These are phyloP conservation scores for Papilio helenus DNA, from an alignment of 1,140 invertebrate species.

Conservation along the genomic window DNA sequence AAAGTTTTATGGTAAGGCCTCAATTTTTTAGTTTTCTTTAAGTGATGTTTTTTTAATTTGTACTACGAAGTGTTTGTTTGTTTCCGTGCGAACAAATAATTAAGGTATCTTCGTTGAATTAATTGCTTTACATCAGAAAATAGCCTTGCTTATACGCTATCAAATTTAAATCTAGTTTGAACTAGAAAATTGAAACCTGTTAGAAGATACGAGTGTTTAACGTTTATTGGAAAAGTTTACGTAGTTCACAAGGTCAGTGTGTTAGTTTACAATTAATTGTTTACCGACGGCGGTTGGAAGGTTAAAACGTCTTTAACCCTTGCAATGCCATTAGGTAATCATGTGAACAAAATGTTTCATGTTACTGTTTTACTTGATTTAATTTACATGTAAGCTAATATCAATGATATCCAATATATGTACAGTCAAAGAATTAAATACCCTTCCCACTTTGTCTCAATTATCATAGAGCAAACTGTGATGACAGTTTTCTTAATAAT, in stretches of 20 bases:
- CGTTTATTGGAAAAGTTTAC: background rate
- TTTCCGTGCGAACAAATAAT: background rate
- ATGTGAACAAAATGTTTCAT: background rate
- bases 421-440: too few relatives aligned
- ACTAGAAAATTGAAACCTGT: background rate
- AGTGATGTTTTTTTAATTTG: too few relatives aligned
- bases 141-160: background rate
- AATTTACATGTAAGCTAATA: background rate
- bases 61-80: too few relatives aligned
- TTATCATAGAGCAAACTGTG: too few relatives aligned
- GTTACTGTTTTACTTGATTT: background rate
- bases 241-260: background rate
- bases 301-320: background rate
- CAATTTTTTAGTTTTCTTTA: too few relatives aligned
- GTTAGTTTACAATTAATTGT: background rate
- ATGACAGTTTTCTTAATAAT: too few relatives aligned
- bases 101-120: background rate
- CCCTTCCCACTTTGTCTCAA: too few relatives aligned
- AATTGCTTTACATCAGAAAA: background rate
- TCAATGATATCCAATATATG: background rate
- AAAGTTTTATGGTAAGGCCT: too few relatives aligned
- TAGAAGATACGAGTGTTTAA: background rate
- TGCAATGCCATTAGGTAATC: background rate
- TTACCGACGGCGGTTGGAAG: background rate
- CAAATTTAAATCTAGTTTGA: conserved; percentile 14